Evolutionary conservation across 2,888 invertebrate genomes (phyloP), one percentile per base, ranked within the genome.

Genomic region (Psococerastis gibbosa): DNA sequence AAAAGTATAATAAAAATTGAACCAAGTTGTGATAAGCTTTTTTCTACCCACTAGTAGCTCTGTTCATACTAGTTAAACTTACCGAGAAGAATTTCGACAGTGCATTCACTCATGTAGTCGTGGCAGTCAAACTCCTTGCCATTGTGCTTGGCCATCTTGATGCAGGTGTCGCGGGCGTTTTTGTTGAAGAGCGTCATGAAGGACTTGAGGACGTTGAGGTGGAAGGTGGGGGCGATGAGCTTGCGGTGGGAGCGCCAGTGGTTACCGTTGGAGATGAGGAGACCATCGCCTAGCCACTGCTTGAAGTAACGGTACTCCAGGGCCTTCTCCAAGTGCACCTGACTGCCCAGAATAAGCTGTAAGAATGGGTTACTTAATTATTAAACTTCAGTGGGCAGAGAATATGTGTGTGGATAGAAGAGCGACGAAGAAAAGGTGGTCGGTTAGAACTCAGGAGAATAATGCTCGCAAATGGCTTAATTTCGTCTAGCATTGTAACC

Each of bases 191-290:
- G 65, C 56, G 81, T 80, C 54, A 85, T 80, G 65, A 85, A 85
- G 52, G 81, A 80, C 67, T 84, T 84, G 52, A 85, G 64, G 1
- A 85, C 82, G 61, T 85, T 85, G 61, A 85, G 67, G 57, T 85
- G 84, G 75, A 85, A 85, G 49, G 84, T 84, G 35, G 85, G 85
- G 8, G 85, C 84, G 51, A 85, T 85, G 51, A 85, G 64, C 65
- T 84, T 84, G 52, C 85, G 73, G 59, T 85, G 84, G 16, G 79
- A 73, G 42, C 80, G 72, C 85, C 85, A 85, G 71, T 82, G 83
- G 53, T 49, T 49, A 59, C 61, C 62, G 48, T 58, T 58, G 44
- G 57, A 59, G 44, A 61, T 61, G 17, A 62, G 53, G 6, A 62
- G 53, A 15, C 62, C 62, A 45, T 62, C 56, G 43, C 61, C 62